Evolutionary conservation across 1,140 invertebrate species (phyloP).

Genomic region (Mamestra configurata): DNA sequence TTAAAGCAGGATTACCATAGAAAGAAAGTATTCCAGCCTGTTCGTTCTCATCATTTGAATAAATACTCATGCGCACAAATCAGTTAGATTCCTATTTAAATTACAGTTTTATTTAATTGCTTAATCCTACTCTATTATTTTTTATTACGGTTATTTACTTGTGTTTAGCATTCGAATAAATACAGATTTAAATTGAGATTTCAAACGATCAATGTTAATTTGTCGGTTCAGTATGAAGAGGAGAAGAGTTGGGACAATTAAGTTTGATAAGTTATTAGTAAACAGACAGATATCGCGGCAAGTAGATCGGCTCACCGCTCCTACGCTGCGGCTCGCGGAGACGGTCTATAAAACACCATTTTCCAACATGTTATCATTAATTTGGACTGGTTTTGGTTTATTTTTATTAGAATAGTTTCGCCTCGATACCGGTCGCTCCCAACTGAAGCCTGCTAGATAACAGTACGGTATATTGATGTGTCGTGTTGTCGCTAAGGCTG

Average conservation of each 20-base stretch:
- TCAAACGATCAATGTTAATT: background rate
- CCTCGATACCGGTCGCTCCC: constrained; percentile 83
- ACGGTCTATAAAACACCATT: constrained; percentile 64
- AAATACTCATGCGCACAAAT: background rate
- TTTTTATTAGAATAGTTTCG: constrained; percentile 86
- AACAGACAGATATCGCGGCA: constrained; percentile 29
- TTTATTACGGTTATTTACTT: constrained; percentile 5
- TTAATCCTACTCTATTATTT: background rate
- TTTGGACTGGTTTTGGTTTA: constrained; percentile 85
- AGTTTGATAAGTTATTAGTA: constrained; percentile 34
- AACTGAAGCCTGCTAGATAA: constrained; percentile 85
- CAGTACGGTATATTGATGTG: constrained; percentile 87
- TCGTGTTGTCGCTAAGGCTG: constrained; percentile 67
- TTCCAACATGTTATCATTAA: constrained; percentile 82
- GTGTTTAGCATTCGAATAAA: background rate
- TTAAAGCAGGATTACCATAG: background rate
- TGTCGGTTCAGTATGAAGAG: background rate
- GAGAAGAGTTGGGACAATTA: background rate
- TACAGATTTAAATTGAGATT: background rate
- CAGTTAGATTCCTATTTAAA: background rate
- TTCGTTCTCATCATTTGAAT: background rate
- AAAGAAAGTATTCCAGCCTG: background rate
- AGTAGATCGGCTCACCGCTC: constrained; percentile 60
- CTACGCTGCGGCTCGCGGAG: constrained; percentile 70
- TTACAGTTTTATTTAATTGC: constrained; percentile 9